These are phyloP conservation scores for Cotesia congregata DNA, from an alignment of 2,888 invertebrate genomes.

Conservation along the genomic window DNA sequence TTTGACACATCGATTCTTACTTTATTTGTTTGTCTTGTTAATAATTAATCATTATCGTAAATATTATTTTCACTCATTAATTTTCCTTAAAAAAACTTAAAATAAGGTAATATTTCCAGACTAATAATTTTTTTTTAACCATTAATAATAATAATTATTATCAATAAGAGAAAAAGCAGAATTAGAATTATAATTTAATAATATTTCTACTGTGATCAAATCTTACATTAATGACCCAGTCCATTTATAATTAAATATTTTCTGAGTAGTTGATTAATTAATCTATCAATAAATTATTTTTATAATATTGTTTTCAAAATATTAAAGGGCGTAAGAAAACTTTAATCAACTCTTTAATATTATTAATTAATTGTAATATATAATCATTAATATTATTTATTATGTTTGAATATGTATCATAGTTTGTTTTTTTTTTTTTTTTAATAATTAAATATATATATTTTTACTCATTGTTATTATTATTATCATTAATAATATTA, in stretches of 20 bases:
- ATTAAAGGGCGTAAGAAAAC: slow-evolving; percentile 1
- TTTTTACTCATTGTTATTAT: slow-evolving; percentile 31
- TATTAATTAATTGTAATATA: background rate
- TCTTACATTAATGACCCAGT: slow-evolving; percentile 18
- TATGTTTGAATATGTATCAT: slow-evolving; percentile 4
- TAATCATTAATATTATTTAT: background rate
- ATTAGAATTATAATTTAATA: background rate
- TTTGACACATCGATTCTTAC: slow-evolving; percentile 62
- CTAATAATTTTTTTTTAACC: background rate
- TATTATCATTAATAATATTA: slow-evolving; percentile 15
- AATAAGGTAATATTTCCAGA: slow-evolving; percentile 62
- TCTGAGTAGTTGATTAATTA: background rate
- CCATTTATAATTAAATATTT: slow-evolving; percentile 10
- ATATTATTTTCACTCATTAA: slow-evolving; percentile 42
- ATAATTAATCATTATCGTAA: slow-evolving; percentile 43
- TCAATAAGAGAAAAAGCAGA: slow-evolving; percentile 13
- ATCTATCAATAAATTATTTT: background rate
- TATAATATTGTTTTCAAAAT: background rate
- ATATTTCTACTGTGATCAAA: background rate
- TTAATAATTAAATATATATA: slow-evolving; percentile 17
- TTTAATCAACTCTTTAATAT: slow-evolving; percentile 41
- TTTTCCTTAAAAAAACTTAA: slow-evolving; percentile 52
- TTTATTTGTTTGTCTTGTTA: slow-evolving; percentile 16
- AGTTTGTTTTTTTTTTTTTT: slow-evolving; percentile 15
- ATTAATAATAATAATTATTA: slow-evolving; percentile 16